Conservation (phyloP, 2,113 vertebrate genomes). For the Rousettus leschenaultii region DNA sequence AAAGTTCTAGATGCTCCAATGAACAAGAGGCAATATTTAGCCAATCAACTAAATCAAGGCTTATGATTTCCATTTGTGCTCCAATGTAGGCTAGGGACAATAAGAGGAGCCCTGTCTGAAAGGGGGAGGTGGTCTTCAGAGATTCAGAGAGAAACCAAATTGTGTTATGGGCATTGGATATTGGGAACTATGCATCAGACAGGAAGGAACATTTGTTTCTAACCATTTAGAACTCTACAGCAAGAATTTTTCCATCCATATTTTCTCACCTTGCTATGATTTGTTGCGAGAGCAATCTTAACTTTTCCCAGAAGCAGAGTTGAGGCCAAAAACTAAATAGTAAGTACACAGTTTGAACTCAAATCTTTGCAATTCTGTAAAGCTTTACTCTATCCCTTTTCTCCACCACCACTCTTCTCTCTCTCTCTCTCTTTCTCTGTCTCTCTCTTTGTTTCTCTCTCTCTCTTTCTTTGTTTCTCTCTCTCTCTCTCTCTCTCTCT, state of each 20-base stretch:
- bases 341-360: not conserved
- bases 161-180: not conserved
- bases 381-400: not conserved
- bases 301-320: not conserved
- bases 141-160: not conserved
- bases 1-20: not conserved
- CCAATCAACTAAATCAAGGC: not conserved
- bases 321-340: not conserved
- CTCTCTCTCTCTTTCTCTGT: accelerated
- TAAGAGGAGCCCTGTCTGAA: not conserved
- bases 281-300: slow-evolving; percentile 3
- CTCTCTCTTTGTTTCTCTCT: too few species aligned
- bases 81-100: not conserved
- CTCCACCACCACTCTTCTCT: too few species aligned
- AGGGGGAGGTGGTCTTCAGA: not conserved
- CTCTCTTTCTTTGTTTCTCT: too few species aligned
- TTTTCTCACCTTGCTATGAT: not conserved
- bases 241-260: not conserved
- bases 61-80: not conserved
- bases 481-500: not conserved
- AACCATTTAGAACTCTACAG: not conserved
- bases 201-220: not conserved
- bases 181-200: not conserved
- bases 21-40: not conserved
- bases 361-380: not conserved